Percentiles rank a stretch among this genome's conserved stretches.
phyloP scores from a whole-genome alignment of 2,797 vertebrate genomes.

The Arrhamphus sclerolepis region DNA sequence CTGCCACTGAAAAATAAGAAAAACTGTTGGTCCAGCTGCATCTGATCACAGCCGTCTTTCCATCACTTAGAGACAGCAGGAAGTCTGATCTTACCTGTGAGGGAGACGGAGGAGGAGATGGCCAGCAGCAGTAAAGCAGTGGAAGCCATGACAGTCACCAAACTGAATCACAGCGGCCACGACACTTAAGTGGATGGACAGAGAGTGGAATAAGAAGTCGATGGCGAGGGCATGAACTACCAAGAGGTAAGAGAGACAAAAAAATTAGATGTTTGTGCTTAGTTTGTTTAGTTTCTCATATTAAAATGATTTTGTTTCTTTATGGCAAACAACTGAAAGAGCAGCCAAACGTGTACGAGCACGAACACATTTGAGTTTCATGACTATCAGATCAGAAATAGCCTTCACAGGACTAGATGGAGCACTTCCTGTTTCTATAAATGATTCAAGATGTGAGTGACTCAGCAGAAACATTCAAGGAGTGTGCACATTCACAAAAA shows the following conservation, averaged over 20 bases:
- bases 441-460: constrained; percentile 63
- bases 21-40: neutral
- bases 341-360: neutral
- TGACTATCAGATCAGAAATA: neutral
- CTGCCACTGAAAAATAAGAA: constrained; percentile 54
- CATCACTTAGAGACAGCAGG: neutral
- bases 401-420: neutral
- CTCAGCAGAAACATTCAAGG: constrained; percentile 53
- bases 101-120: constrained; percentile 59
- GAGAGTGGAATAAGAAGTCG: constrained; percentile 1
- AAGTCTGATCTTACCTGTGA: constrained; percentile 66
- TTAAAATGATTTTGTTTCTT: no score
- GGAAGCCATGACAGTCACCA: constrained; percentile 61
- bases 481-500: constrained; percentile 3
- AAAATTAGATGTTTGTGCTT: neutral
- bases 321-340: neutral
- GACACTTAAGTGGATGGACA: constrained; percentile 7
- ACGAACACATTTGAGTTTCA: neutral
- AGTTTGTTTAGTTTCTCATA: neutral
- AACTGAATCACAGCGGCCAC: constrained; percentile 4
- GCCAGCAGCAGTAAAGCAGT: constrained; percentile 62
- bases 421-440: constrained; percentile 23
- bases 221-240: constrained; percentile 39
- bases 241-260: constrained; percentile 19
- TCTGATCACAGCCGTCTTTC: neutral